A percentile compares a stretch with the other conserved stretches of the same genome.
Evolutionary conservation across 2,797 vertebrate genomes (phyloP).

Genomic region (Todus mexicanus): DNA sequence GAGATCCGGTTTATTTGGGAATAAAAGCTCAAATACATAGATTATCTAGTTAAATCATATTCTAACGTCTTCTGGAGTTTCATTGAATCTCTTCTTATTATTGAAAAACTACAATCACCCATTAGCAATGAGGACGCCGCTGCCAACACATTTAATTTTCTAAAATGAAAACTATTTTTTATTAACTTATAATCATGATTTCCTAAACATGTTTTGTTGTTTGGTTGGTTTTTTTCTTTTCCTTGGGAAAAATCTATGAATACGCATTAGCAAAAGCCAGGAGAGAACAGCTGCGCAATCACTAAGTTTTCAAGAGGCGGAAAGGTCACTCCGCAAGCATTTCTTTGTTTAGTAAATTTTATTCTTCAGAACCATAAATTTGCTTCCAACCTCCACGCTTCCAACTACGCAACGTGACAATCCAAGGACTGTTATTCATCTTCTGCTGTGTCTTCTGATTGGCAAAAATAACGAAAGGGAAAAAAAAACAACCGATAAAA

Average conservation of each 20-base stretch:
- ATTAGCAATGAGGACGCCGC: constrained; percentile 5
- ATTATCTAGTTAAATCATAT: constrained; percentile 46
- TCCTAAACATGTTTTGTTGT: not conserved
- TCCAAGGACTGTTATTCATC: not conserved
- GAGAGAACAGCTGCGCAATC: constrained; percentile 2
- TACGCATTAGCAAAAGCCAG: constrained; percentile 14
- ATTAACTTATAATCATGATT: constrained; percentile 29
- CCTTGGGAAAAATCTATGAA: constrained; percentile 8
- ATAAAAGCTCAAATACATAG: constrained; percentile 61
- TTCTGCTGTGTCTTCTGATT: not conserved
- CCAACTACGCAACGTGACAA: not conserved
- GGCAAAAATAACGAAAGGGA: not conserved
- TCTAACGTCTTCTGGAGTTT: constrained; percentile 6
- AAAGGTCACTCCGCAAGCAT: constrained; percentile 2
- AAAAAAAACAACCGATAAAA: not conserved
- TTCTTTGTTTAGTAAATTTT: not conserved
- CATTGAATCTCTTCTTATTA: constrained; percentile 2
- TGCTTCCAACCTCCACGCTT: not conserved
- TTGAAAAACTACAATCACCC: constrained; percentile 21
- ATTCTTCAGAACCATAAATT: not conserved
- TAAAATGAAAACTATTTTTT: constrained; percentile 47
- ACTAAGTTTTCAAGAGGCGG: not conserved
- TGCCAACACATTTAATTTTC: constrained; percentile 16
- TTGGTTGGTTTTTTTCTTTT: too few relatives aligned
- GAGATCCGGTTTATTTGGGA: constrained; percentile 39